Evolutionary conservation across 2,888 invertebrate genomes (phyloP), one percentile per base, ranked within the genome.

Genomic region (Acanthopleura granulata): DNA sequence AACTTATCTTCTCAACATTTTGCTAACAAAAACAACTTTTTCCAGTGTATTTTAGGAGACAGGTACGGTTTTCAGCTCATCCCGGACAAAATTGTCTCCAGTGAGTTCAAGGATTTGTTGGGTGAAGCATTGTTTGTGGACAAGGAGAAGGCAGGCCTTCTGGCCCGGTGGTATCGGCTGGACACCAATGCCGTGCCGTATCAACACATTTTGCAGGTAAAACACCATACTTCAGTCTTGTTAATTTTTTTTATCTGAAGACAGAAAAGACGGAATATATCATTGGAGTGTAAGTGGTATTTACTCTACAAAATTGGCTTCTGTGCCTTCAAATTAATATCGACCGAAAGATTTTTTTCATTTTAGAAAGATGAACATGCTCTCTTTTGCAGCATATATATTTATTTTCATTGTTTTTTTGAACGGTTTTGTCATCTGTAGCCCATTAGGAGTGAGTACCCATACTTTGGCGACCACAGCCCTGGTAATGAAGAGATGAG

Each of bases 11-110:
- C 9, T 40, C 40, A 40, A 72, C 6, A 29, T 72, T 40, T 40
- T 40, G 40, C 9, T 40, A 9, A 40, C 40, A 6, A 40, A 40
- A 40, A 40, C 30, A 70, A 14, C n/a, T 18, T 50, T 27, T 62
- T 51, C 16, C 77, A 88, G 88, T 81, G 81, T n/a, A 74, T 88
- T 25, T 79, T 88, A 30, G 88, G 89, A 15, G 80, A 88, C 74
- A 80, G 89, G 18, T 89, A 89, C 81, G 89, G 89, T 0, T 87
- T 84, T 76, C 83, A 86, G 29, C 87, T 88, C 6, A 82, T 89
- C 22, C 87, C 88, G 3, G 76, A 77, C 29, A 80, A 82, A 62
- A 79, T 89, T 14, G 75, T 75, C 0, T 79, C 81, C 14, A 74
- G 79, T 6, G 84, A 86, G 75, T 89, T 85, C 79, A 80, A 86